Percentiles rank a stretch among this genome's conserved stretches.
These are phyloP conservation scores for Hydra vulgaris DNA, from an alignment of 30 jellyfish, hydroid and myxozoan species.

Conservation along the genomic window DNA sequence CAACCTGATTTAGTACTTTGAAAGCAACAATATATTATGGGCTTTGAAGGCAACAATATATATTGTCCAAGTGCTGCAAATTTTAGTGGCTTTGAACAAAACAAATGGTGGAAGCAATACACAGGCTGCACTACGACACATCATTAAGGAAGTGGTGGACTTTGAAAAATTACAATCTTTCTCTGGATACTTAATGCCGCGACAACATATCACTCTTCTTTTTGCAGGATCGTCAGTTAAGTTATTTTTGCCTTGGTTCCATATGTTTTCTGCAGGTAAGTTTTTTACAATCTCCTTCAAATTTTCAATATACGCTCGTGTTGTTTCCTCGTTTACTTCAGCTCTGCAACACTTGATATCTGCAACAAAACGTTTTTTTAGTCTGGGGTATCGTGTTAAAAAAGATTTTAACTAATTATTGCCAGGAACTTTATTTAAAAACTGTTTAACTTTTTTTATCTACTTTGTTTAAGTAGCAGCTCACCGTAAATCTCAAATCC, in stretches of 20 bases:
- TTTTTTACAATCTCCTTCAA: not conserved
- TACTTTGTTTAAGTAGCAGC: not conserved
- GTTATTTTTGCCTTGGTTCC: not conserved
- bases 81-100: not conserved
- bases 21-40: not conserved
- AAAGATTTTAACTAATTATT: not conserved
- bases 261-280: not conserved
- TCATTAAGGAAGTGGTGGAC: not conserved
- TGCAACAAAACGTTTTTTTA: not conserved
- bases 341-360: not conserved
- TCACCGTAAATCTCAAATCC: not conserved
- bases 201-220: not conserved
- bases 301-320: not conserved
- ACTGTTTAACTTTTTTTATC: not conserved
- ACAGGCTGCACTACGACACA: not conserved
- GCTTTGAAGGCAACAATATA: not conserved
- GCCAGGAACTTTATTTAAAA: not conserved
- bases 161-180: not conserved
- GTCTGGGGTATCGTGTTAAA: not conserved
- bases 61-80: not conserved
- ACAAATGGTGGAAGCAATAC: not conserved
- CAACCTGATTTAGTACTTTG: not conserved
- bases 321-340: not conserved
- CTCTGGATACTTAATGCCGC: not conserved
- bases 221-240: not conserved